Evolutionary conservation across 2,888 invertebrate species (phyloP).

Genomic region (Mesorhabditis belari): DNA sequence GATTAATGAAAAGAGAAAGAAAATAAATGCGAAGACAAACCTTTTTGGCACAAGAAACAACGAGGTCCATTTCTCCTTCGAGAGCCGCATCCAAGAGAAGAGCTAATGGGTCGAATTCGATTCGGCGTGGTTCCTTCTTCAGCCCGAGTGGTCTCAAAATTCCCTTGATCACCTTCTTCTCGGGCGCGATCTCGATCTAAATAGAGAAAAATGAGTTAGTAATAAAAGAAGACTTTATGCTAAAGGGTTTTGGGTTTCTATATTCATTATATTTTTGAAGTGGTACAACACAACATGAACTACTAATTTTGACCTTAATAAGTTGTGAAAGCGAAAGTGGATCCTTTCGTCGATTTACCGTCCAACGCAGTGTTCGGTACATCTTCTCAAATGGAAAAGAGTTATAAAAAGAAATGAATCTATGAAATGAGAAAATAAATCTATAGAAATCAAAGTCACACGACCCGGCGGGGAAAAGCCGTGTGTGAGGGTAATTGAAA

Average conservation of each 20-base stretch:
- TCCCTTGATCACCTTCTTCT: constrained; percentile 52
- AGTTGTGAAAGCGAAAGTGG: too few species aligned
- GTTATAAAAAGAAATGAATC: too few species aligned
- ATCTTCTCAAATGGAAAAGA: neutral
- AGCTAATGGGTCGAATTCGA: constrained; percentile 94
- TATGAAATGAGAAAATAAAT: neutral
- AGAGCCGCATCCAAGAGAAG: constrained; percentile 89
- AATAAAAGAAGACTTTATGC: too few species aligned
- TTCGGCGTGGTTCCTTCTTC: constrained; percentile 62
- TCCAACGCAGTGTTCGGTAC: neutral
- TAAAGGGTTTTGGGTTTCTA: too few species aligned
- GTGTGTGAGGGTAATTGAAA: too few species aligned
- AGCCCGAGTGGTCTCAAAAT: constrained; percentile 33
- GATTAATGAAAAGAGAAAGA: neutral
- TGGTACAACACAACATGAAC: too few species aligned
- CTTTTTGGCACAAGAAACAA: constrained; percentile 81
- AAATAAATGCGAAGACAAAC: too few species aligned
- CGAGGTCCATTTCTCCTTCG: constrained; percentile 93
- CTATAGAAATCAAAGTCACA: too few species aligned
- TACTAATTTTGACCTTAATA: too few species aligned
- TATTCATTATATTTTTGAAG: too few species aligned
- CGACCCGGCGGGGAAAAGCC: too few species aligned
- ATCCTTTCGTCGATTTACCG: neutral
- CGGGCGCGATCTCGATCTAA: neutral
- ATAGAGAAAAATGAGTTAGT: too few species aligned